These are phyloP conservation scores for Cryptocheilus praepositus DNA, from an alignment of 2,888 invertebrate genomes.

Conservation along the genomic window DNA sequence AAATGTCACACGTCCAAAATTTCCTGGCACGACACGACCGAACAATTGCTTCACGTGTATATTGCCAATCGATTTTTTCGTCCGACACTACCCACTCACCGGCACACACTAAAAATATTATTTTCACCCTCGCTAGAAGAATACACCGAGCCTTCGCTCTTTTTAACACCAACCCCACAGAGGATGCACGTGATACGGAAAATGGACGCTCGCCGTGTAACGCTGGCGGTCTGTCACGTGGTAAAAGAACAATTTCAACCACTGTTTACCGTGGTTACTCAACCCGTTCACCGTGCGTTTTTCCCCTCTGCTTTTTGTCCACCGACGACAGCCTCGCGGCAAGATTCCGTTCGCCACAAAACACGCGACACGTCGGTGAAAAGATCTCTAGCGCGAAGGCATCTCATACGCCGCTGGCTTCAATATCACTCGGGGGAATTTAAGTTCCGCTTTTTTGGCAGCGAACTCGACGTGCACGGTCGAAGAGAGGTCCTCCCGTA, in stretches of 20 bases:
- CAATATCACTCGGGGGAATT: constrained; percentile 1
- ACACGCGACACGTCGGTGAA: constrained; percentile 18
- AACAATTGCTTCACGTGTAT: too few relatives aligned
- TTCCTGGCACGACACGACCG: too few relatives aligned
- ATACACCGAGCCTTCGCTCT: neutral
- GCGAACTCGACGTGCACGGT: neutral
- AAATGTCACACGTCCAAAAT: too few relatives aligned
- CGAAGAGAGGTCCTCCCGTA: too few relatives aligned
- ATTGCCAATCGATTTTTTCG: too few relatives aligned
- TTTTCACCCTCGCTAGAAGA: neutral
- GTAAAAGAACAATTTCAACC: constrained; percentile 34
- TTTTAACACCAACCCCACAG: neutral
- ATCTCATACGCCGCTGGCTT: constrained; percentile 3
- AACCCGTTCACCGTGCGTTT: constrained; percentile 33
- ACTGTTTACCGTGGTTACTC: constrained; percentile 42
- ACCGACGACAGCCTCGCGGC: constrained; percentile 30
- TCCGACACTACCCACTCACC: too few relatives aligned
- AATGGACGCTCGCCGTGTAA: constrained; percentile 22
- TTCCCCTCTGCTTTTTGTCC: constrained; percentile 32
- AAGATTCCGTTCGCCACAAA: constrained; percentile 40
- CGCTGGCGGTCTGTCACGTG: constrained; percentile 37
- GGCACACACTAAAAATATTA: too few relatives aligned
- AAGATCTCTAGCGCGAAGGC: constrained; percentile 5
- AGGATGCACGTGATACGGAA: constrained; percentile 12
- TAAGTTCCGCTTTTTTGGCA: constrained; percentile 6